phyloP scores from a whole-genome alignment of 2,888 invertebrate genomes.

The Autographa gamma region DNA sequence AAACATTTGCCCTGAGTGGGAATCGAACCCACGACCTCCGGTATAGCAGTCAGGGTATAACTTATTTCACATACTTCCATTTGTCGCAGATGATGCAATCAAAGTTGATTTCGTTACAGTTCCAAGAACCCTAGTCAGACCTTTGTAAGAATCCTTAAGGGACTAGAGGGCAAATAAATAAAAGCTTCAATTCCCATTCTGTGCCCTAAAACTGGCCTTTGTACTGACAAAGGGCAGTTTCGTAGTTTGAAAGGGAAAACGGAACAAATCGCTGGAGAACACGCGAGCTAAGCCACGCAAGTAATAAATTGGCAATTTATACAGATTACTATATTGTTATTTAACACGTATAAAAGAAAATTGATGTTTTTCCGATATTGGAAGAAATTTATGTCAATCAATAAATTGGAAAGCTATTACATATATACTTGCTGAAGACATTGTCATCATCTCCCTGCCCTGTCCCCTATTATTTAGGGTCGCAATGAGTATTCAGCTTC shows the following conservation, averaged over 20 bases:
- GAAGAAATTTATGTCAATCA: not conserved
- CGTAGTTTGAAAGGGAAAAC: slow-evolving; percentile 40
- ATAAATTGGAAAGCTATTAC: too few relatives aligned
- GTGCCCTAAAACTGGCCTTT: slow-evolving; percentile 37
- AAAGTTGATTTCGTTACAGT: not conserved
- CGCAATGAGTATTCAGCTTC: too few relatives aligned
- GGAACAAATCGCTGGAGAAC: slow-evolving; percentile 54
- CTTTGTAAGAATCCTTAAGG: slow-evolving; percentile 12
- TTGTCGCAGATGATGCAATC: not conserved
- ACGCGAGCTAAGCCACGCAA: slow-evolving; percentile 54
- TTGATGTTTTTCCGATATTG: not conserved
- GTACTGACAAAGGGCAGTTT: slow-evolving; percentile 30
- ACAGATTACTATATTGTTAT: slow-evolving; percentile 58
- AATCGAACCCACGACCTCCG: too few relatives aligned
- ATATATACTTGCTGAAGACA: too few relatives aligned
- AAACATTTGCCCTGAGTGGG: too few relatives aligned
- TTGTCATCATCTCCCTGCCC: too few relatives aligned
- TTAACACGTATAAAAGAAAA: slow-evolving; percentile 16
- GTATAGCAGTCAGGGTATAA: too few relatives aligned
- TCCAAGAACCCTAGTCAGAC: not conserved
- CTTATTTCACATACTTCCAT: not conserved
- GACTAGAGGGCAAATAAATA: slow-evolving; percentile 24
- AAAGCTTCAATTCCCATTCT: slow-evolving; percentile 40
- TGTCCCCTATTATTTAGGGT: too few relatives aligned
- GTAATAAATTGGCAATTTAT: slow-evolving; percentile 61